Evolutionary conservation across 1,140 invertebrate species (phyloP).

Genomic region (Oryctes rhinoceros): DNA sequence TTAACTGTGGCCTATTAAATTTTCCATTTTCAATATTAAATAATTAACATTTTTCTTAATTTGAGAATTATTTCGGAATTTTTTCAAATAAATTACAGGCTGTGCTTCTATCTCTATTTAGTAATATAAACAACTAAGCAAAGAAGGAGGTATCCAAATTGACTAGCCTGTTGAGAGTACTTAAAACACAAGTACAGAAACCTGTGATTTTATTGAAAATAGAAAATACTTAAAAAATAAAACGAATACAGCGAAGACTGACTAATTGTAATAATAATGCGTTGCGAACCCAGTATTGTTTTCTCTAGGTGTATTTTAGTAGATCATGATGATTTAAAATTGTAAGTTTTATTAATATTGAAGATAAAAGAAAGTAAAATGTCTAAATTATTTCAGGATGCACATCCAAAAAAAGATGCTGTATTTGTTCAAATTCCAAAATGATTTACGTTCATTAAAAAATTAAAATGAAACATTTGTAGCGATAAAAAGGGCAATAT

Average conservation of each 20-base stretch:
- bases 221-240: constrained; percentile 22
- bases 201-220: neutral
- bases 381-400: constrained; percentile 3
- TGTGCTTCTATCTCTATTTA: constrained; percentile 17
- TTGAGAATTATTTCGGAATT: neutral
- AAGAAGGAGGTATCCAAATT: neutral
- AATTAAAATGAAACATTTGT: neutral
- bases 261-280: constrained; percentile 10
- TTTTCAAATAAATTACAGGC: constrained; percentile 15
- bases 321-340: constrained; percentile 33
- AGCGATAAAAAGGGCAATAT: neutral
- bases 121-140: neutral
- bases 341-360: constrained; percentile 7
- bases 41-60: neutral
- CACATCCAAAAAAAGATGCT: constrained; percentile 5
- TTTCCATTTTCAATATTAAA: constrained; percentile 24
- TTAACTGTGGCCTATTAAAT: constrained; percentile 29
- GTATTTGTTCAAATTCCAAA: neutral
- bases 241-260: constrained; percentile 21
- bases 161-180: constrained; percentile 10
- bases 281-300: constrained; percentile 18
- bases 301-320: neutral
- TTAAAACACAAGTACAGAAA: constrained; percentile 5
- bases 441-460: constrained; percentile 7
- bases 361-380: neutral